Base-by-base conservation (phyloP, 2,797 vertebrate species). In the Sus cebifrons region DNA sequence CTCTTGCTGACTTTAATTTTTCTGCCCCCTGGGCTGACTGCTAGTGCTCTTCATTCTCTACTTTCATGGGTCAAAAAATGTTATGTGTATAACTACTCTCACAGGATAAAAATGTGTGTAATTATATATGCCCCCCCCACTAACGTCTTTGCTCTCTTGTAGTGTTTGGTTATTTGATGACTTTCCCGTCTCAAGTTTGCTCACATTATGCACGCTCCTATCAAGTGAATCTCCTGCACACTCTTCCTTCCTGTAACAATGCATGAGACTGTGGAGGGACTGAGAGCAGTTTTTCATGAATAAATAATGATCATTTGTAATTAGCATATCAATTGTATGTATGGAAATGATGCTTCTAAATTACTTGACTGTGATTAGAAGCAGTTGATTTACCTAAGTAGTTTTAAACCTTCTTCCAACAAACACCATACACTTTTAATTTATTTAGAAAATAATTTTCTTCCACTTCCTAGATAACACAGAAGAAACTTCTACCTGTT, bases 251-350 rank as follows among this genome's bases (percentile, higher is more conserved):
- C 36, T 15, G 78, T 91, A 68, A 86, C 83, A 44, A 89, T 92
- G 56, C 52, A 25, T 74, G n/a, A 93, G 32, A 56, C 23, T 25
- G 14, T n/a, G 18, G 56, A 77, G 60, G 60, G 73, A 60, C 65
- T 36, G 15, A 92, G 81, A 62, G 87, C 8, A 36, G 6, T 32
- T 89, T 91, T 87, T 87, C 58, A 82, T 89, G 44, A 97, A 95
- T 96, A 97, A 96, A 71, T 89, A 95, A 74, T 89, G 68, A 96
- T 91, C 8, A 9, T 20, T 86, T 94, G 7, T 89, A 94, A 96
- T 97, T 96, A 97, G 36, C 65, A 71, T 91, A 93, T 87, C 82
- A 91, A 82, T 79, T 85, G 14, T 64, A 36, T 62, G 3, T 40
- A 52, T 96, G 67, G 32, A 91, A 85, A 91, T 71, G 36, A 49